These are phyloP conservation scores for Tetranychus truncatus DNA, from an alignment of 2,888 invertebrate species.

Conservation along the genomic window DNA sequence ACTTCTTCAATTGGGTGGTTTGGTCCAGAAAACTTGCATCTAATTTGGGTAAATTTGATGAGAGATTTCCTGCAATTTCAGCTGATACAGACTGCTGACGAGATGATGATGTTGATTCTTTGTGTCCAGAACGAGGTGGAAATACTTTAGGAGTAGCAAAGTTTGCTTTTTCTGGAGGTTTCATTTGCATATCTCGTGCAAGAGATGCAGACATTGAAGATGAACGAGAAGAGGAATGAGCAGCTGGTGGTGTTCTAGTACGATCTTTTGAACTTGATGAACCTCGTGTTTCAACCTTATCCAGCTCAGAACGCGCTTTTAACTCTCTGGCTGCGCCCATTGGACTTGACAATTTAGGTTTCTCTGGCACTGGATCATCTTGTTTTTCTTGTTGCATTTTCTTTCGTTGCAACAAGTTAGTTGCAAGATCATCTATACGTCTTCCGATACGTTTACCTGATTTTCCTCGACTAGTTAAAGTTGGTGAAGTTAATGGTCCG, in stretches of 20 bases:
- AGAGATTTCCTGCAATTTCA: not conserved
- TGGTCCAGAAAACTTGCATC: not conserved
- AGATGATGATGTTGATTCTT: not conserved
- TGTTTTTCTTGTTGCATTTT: conserved; percentile 23
- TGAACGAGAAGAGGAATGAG: conserved; percentile 13
- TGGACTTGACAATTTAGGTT: not conserved
- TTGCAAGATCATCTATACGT: conserved; percentile 28
- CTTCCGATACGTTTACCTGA: conserved; percentile 24
- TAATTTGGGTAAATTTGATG: not conserved
- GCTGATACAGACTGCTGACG: not conserved
- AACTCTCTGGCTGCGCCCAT: not conserved
- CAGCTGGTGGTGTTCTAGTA: conserved; percentile 14
- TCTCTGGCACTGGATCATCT: conserved; percentile 4
- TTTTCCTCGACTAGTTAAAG: conserved; percentile 14
- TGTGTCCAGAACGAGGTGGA: not conserved
- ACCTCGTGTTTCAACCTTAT: not conserved
- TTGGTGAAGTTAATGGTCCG: not conserved
- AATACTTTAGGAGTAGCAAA: not conserved
- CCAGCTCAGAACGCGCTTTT: not conserved
- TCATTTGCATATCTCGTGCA: not conserved
- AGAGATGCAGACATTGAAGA: not conserved
- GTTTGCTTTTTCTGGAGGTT: not conserved
- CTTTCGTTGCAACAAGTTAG: conserved; percentile 28
- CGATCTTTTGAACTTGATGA: not conserved
- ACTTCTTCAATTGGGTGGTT: conserved; percentile 26